These are phyloP conservation scores for Pelochelys cantorii DNA, from an alignment of 2,797 vertebrate genomes.

Conservation along the genomic window DNA sequence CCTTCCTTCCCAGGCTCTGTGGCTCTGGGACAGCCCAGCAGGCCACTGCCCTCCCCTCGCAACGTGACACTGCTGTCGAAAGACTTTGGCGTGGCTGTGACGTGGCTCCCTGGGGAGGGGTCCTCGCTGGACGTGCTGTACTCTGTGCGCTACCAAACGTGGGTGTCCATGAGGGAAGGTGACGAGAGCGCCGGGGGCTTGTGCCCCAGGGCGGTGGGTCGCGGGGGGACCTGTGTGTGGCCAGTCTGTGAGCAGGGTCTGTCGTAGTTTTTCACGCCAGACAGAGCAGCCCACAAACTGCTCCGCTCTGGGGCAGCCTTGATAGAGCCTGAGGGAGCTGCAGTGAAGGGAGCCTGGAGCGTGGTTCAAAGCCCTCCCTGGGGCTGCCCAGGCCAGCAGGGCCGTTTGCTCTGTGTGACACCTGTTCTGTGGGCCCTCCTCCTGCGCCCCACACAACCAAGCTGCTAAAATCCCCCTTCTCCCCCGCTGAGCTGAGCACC, in stretches of 20 bases:
- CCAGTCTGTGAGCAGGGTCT: not conserved
- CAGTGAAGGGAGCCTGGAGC: not conserved
- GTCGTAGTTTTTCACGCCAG: not conserved
- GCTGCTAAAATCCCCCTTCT: not conserved
- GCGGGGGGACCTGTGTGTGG: not conserved
- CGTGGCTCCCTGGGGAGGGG: slow-evolving; percentile 71
- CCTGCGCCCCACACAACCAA: not conserved
- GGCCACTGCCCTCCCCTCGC: slow-evolving; percentile 49
- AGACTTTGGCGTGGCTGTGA: slow-evolving; percentile 77
- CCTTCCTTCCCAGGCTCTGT: not conserved
- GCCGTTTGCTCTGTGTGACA: not conserved
- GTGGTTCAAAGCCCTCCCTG: not conserved
- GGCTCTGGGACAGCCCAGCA: slow-evolving; percentile 11
- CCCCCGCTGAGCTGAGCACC: not conserved
- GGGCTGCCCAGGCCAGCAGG: not conserved
- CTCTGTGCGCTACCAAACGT: slow-evolving; percentile 75
- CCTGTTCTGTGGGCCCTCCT: not conserved
- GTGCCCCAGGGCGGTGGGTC: not conserved
- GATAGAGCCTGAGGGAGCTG: not conserved
- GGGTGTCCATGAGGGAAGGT: not conserved
- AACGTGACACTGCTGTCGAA: slow-evolving; percentile 72
- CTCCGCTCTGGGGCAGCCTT: too few relatives aligned
- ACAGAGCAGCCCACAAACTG: not conserved
- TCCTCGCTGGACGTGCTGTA: slow-evolving; percentile 64
- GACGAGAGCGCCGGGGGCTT: not conserved